A percentile compares a stretch with the other conserved stretches of the same genome.
Evolutionary conservation across 2,888 invertebrate genomes (phyloP).

Genomic region (Platycheirus rosarum): DNA sequence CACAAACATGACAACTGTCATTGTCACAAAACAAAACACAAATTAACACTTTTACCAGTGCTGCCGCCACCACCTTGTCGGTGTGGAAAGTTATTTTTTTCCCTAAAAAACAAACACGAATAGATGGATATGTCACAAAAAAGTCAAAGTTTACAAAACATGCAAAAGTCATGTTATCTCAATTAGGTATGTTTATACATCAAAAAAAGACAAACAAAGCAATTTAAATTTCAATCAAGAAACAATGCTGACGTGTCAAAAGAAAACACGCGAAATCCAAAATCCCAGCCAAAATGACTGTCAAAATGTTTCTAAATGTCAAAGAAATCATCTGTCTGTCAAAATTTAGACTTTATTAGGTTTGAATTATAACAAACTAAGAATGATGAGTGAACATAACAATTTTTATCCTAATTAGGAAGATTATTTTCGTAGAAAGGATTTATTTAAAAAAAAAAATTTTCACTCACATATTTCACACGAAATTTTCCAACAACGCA

Average conservation of each 20-base stretch:
- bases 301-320: conserved; percentile 52
- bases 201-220: conserved; percentile 55
- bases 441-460: conserved; percentile 1
- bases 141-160: conserved; percentile 49
- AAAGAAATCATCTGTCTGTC: conserved; percentile 27
- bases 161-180: conserved; percentile 60
- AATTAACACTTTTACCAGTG: conserved; percentile 62
- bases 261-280: conserved; percentile 29
- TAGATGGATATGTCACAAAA: conserved; percentile 25
- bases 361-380: conserved; percentile 13
- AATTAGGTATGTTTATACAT: conserved; percentile 48
- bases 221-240: conserved; percentile 34
- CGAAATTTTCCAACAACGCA: conserved; percentile 29
- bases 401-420: conserved; percentile 55
- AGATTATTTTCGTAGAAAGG: conserved; percentile 47
- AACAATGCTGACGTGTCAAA: background rate
- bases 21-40: conserved; percentile 64
- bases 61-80: background rate
- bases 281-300: conserved; percentile 23
- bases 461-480: conserved; percentile 27
- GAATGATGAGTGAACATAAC: conserved; percentile 27
- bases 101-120: conserved; percentile 8
- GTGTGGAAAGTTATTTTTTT: background rate
- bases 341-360: conserved; percentile 50
- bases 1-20: conserved; percentile 73